Evolutionary conservation across 2,113 vertebrate species (phyloP), one percentile per base, ranked within the genome.

Genomic region (Otus sunia): DNA sequence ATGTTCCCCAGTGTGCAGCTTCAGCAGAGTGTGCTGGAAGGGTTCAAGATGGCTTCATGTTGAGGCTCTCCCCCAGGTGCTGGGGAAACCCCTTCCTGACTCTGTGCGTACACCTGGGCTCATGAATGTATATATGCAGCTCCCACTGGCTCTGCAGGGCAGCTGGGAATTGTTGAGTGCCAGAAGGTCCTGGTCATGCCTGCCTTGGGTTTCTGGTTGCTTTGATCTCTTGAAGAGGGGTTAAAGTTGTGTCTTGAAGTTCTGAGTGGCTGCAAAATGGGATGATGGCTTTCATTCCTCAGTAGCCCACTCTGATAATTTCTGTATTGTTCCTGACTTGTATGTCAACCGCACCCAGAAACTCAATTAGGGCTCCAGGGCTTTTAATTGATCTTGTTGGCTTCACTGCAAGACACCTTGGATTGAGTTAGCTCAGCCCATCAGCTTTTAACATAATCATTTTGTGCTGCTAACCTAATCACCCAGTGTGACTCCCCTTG

Each of bases 371-470:
- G 69, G 58, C 75, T 72, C 41, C 47, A 72, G 87, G 94, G 93
- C 87, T 96, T 96, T 96, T 95, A 95, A 94, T 73, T 95, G 97
- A 94, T 95, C 93, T 81, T 26, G 36, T 66, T 96, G 84, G 43
- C 88, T 92, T 60, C 79, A 79, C 43, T 8, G 2, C 2, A 50
- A 92, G 95, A 94, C 96, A 96, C 95, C 94, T 96, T 12, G 26
- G 78, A 96, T 96, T 94, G 89, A 96, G 95, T 94, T 97, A 97
- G 81, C 91, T 87, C 80, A 73, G 92, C 92, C 94, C 89, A 91
- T 95, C 94, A 88, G 74, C 81, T 95, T 89, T 91, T 97, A 95
- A 97, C 62, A 21, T 87, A 82, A 95, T 97, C 91, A 94, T 94
- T 94, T 85, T 62, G 95, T 91, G 89, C 80, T 84, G 73, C 95